Percentiles rank a stretch among this genome's conserved stretches.
Evolutionary conservation across 2,113 vertebrate species (phyloP).

Genomic region (Ceratotherium simum): DNA sequence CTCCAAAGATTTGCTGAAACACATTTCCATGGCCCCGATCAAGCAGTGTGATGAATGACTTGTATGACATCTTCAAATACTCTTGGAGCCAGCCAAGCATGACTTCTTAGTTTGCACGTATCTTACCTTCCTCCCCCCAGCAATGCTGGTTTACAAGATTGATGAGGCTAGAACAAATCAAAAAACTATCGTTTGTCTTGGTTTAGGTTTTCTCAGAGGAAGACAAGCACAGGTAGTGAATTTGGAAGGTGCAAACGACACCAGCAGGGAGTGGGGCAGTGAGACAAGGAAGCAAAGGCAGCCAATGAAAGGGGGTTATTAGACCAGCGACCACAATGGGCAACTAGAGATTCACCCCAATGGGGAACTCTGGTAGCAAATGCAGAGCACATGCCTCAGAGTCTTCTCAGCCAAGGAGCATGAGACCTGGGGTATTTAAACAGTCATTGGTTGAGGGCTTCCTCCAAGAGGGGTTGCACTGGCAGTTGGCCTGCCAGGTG

Average conservation of each 20-base stretch:
- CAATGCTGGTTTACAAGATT: conserved; percentile 46
- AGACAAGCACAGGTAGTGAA: neutral
- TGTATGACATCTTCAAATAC: neutral
- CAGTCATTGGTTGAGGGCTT: neutral
- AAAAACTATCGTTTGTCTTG: conserved; percentile 47
- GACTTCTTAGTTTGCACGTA: neutral
- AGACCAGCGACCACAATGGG: neutral
- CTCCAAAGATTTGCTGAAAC: conserved; percentile 48
- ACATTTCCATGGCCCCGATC: neutral
- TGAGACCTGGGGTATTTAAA: neutral
- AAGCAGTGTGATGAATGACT: conserved; percentile 9
- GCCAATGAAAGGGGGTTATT: too few species aligned
- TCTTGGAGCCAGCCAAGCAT: neutral
- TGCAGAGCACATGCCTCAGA: neutral
- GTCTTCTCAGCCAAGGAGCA: neutral
- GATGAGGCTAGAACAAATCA: conserved; percentile 46
- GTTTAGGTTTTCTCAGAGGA: conserved; percentile 4
- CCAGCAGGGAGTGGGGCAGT: neutral
- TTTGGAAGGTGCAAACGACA: neutral
- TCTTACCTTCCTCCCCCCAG: neutral
- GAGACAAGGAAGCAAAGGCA: neutral
- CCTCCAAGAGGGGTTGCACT: neutral
- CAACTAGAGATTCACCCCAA: neutral
- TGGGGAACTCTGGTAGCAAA: neutral
- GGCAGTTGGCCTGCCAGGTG: neutral